Base-by-base conservation (phyloP, 2,888 invertebrate genomes). In the Ophion ellenae region DNA sequence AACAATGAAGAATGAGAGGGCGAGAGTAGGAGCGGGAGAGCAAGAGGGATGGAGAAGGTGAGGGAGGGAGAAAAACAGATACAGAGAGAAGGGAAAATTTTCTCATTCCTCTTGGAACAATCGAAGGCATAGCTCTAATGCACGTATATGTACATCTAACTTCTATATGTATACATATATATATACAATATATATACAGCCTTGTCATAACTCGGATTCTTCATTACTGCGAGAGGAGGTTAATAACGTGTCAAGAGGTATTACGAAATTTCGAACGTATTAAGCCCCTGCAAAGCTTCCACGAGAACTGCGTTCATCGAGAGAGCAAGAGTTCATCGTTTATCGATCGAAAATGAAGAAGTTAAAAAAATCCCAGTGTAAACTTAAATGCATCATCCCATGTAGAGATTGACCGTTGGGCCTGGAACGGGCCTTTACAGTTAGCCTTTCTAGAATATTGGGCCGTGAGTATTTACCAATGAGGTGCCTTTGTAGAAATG, bases 21-120 rank as follows among this genome's bases (percentile, higher is more conserved):
- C 40, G 40, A 40, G 63, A 75, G 11, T 24, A 4, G 17, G 32
- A 53, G 81, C 40, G 61, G 20, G 28, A 57, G 66, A 36, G 32
- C 9, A 59, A 77, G 32, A 79, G 75, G 66, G 28, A 79, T 70
- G 45, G 53, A 17, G 63, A 75, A 11, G 24, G 1, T 2, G 53
- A 79, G 75, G 70, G 45, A 79, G 75, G 57, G 17, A 53, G 47
- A 75, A 11, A 24, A 1, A 9, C 7, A 7, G 40, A 40, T 40
- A 40, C 9, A 57, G 32, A 67, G 57, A 24, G 57, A 6, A 67
- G 67, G 32, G 75, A 59, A 61, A 53, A 53, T 53, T 14, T 17
- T 80, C 83, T 82, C 75, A 78, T 53, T 71, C 64, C 78, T 64
- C 57, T 63, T 67, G 64, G 79, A 80, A 83, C 83, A 83, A 85